Base-by-base conservation (phyloP, 2,113 vertebrate genomes). In the Passer montanus region DNA sequence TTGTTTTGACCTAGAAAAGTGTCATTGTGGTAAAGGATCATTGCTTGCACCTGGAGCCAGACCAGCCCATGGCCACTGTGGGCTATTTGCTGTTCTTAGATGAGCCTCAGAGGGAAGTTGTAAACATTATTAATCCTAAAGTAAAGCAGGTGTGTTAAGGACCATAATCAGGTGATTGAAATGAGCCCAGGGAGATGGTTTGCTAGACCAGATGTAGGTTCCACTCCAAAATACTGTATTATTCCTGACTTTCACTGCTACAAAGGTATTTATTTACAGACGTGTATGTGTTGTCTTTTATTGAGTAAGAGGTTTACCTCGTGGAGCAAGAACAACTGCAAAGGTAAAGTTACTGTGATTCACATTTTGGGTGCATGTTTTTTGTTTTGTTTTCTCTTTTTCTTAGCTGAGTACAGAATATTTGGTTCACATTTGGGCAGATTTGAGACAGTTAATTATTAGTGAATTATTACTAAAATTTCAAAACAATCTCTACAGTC, bases 401-500 rank as follows among this genome's bases (percentile, higher is more conserved):
- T n/a, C 21, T 53, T 63, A 46, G n/a, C 33, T 59, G 30, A 56
- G 12, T 67, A 30, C 6, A 43, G 59, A 89, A 13, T 69, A 39
- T 39, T 20, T 87, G 21, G 9, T 47, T 87, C 44, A 43, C 14
- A 56, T 81, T 56, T 81, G 35, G 30, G 33, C 52, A 59, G n/a
- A 47, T 93, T 39, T 89, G 56, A 87, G 39, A 67, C 22, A 76
- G 55, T 73, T 92, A 77, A 95, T 93, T 58, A 41, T 56, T 74
- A 41, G 64, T 89, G 58, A 84, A 67, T 76, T 79, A 69, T 63
- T 85, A 50, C 41, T 87, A 63, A 63, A 66, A 87, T 73, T 95
- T 80, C 69, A 17, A 78, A 87, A 62, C 74, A 85, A 35, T 68
- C 49, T 91, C 53, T 79, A 9, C 13, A 67, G 47, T 62, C 18